Percentiles rank a stretch among this genome's conserved stretches.
Conservation (phyloP, 2,797 vertebrate species). For the Heterohyrax brucei region DNA sequence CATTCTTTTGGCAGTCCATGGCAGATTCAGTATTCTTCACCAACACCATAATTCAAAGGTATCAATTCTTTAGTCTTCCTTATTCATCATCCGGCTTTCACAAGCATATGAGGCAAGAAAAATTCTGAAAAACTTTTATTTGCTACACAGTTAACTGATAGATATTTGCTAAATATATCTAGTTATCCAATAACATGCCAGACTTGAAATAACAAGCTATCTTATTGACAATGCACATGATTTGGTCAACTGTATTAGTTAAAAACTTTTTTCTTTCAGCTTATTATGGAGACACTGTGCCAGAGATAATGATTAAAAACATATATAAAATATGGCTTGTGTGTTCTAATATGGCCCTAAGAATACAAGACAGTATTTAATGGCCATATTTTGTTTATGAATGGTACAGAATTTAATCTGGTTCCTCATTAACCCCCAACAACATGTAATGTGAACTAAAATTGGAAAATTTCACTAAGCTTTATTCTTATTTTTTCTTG, state of each 20-base stretch:
- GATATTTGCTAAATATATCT: constrained; percentile 17
- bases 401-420: constrained; percentile 1
- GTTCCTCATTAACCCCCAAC: background rate
- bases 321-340: background rate
- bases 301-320: constrained; percentile 49
- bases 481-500: constrained; percentile 21
- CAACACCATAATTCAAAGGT: no score
- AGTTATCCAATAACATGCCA: constrained; percentile 1
- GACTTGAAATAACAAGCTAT: constrained; percentile 44
- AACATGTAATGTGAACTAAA: background rate
- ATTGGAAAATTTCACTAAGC: background rate
- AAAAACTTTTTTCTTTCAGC: constrained; percentile 2
- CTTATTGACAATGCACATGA: background rate
- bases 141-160: constrained; percentile 5
- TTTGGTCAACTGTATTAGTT: background rate
- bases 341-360: background rate
- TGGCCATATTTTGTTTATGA: background rate
- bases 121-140: constrained; percentile 39
- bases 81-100: no score
- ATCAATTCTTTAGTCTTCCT: no score
- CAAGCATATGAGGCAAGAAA: background rate
- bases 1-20: no score
- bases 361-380: background rate
- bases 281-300: background rate
- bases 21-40: no score